Percentiles rank a stretch among this genome's conserved stretches.
phyloP scores from a whole-genome alignment of 2,797 vertebrate species.

The Prionace glauca region DNA sequence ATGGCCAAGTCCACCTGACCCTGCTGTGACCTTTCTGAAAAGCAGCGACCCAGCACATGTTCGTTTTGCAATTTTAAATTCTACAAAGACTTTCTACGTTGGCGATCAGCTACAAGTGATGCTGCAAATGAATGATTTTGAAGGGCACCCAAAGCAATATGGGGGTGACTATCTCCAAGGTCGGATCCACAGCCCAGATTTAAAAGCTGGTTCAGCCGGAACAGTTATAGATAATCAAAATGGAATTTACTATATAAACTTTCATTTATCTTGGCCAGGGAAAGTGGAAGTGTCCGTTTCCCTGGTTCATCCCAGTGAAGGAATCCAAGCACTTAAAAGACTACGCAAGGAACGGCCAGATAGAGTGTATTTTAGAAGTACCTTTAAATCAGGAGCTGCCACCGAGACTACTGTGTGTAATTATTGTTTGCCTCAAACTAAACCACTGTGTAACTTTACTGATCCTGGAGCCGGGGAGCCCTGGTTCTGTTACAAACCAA shows the following conservation, averaged over 20 bases:
- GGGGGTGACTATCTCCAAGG: slow-evolving; percentile 42
- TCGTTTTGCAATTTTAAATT: slow-evolving; percentile 18
- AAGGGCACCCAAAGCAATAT: slow-evolving; percentile 36
- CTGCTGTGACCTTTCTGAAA: background rate
- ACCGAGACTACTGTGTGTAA: background rate
- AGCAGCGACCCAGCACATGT: background rate
- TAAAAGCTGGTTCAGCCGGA: slow-evolving; percentile 27
- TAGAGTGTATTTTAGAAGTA: slow-evolving; percentile 19
- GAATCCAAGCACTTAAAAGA: background rate
- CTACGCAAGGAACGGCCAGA: background rate
- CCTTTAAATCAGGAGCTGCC: background rate
- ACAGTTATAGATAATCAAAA: slow-evolving; percentile 20
- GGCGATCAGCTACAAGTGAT: slow-evolving; percentile 31
- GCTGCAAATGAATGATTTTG: slow-evolving; percentile 39
- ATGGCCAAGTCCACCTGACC: background rate
- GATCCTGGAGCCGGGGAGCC: slow-evolving; percentile 3
- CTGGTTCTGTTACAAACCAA: slow-evolving; percentile 33
- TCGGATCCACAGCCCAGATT: slow-evolving; percentile 37
- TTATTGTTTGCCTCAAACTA: background rate
- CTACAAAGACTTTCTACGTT: background rate
- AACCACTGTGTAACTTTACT: slow-evolving; percentile 11
- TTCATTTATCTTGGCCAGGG: slow-evolving; percentile 23
- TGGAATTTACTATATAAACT: slow-evolving; percentile 6
- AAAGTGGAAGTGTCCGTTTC: background rate
- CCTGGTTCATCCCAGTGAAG: slow-evolving; percentile 35